Evolutionary conservation across 2,888 invertebrate species (phyloP).

Genomic region (Hyposoter dolosus): DNA sequence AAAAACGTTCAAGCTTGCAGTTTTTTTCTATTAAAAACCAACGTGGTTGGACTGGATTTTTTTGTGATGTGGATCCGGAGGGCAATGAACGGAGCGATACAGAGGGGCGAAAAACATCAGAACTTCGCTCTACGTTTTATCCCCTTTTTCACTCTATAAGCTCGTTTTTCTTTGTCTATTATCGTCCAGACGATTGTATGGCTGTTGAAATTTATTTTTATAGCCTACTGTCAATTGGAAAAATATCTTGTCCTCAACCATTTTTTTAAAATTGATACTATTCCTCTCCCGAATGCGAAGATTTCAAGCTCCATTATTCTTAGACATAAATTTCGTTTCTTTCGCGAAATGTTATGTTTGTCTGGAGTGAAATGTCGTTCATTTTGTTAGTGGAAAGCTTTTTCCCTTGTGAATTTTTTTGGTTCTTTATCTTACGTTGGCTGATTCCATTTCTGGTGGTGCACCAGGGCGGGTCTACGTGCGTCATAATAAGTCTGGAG

Average conservation of each 20-base stretch:
- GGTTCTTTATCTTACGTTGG: neutral
- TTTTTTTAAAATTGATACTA: neutral
- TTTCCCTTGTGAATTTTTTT: neutral
- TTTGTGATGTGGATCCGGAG: slow-evolving; percentile 25
- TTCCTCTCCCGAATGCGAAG: neutral
- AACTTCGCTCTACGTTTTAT: slow-evolving; percentile 49
- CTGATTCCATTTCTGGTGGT: slow-evolving; percentile 13
- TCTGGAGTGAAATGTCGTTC: neutral
- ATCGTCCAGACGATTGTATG: neutral
- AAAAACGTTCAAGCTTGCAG: neutral
- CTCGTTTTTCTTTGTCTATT: slow-evolving; percentile 48
- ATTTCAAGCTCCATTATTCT: slow-evolving; percentile 5
- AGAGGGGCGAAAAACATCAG: slow-evolving; percentile 18
- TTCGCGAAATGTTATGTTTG: neutral
- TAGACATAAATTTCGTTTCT: neutral
- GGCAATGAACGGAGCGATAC: slow-evolving; percentile 13
- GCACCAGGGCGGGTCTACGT: slow-evolving; percentile 41
- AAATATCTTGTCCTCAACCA: neutral
- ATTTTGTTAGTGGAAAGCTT: neutral
- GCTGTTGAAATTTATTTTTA: slow-evolving; percentile 13
- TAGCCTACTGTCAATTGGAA: slow-evolving; percentile 11
- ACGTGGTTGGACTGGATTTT: slow-evolving; percentile 31
- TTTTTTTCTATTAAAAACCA: slow-evolving; percentile 31
- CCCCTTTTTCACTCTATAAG: slow-evolving; percentile 3
- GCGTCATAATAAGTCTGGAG: slow-evolving; percentile 50